phyloP scores from a whole-genome alignment of 1,140 invertebrate species.

The Melitaea cinxia region DNA sequence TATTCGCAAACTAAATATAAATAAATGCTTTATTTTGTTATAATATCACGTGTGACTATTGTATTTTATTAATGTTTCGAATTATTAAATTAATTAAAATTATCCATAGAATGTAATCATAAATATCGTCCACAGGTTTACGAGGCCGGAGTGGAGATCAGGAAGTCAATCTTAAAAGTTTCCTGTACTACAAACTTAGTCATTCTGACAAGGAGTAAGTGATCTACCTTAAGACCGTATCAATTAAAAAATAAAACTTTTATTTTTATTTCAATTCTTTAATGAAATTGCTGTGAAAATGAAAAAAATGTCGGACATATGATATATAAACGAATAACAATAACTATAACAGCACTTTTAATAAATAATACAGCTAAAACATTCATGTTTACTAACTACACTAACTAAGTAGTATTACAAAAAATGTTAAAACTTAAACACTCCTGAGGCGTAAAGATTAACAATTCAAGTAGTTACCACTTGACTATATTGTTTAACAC shows the following conservation, averaged over 20 bases:
- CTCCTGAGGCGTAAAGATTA: neutral
- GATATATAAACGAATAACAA: too few species aligned
- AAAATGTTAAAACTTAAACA: slow-evolving; percentile 6
- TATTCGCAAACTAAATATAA: too few species aligned
- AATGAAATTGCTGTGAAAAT: slow-evolving; percentile 17
- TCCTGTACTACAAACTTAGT: slow-evolving; percentile 41
- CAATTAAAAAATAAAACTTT: too few species aligned
- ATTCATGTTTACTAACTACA: too few species aligned
- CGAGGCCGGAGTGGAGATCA: slow-evolving; percentile 31
- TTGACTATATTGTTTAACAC: slow-evolving; percentile 15
- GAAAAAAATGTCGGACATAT: too few species aligned
- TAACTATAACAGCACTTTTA: too few species aligned
- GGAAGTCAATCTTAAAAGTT: slow-evolving; percentile 41
- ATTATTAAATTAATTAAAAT: neutral
- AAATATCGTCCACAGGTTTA: slow-evolving; percentile 40
- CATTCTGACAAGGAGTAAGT: slow-evolving; percentile 49
- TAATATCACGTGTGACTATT: too few species aligned
- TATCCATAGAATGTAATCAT: neutral
- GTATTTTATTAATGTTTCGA: too few species aligned
- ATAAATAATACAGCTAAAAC: neutral
- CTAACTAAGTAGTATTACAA: neutral
- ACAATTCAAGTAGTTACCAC: neutral
- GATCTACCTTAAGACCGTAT: slow-evolving; percentile 30
- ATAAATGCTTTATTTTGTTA: too few species aligned
- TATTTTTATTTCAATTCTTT: too few species aligned